Conservation (phyloP, 2,797 vertebrate genomes). For the Denticeps clupeoides region DNA sequence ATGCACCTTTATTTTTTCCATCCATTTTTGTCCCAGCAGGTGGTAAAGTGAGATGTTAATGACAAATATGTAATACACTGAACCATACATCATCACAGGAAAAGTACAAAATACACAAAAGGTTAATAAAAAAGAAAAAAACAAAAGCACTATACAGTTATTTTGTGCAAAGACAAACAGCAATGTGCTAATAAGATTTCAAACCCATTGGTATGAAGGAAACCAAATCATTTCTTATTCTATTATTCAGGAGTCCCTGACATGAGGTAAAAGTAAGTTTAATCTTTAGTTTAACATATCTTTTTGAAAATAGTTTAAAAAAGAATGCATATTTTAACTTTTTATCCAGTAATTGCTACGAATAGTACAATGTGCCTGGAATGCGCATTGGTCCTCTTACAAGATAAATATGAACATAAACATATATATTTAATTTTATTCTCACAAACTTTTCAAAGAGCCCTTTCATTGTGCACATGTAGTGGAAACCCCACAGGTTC, state of each 20-base stretch:
- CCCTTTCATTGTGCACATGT: slow-evolving; percentile 73
- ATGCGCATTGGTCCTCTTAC: slow-evolving; percentile 64
- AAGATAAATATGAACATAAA: slow-evolving; percentile 55
- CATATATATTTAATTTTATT: slow-evolving; percentile 31
- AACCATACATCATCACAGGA: slow-evolving; percentile 66
- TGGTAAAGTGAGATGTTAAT: slow-evolving; percentile 61
- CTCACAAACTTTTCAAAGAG: slow-evolving; percentile 66
- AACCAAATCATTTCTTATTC: slow-evolving; percentile 54
- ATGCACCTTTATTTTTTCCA: slow-evolving; percentile 40
- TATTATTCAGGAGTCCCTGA: slow-evolving; percentile 64
- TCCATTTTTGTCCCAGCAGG: slow-evolving; percentile 56
- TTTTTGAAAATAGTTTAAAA: slow-evolving; percentile 59
- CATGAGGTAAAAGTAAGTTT: slow-evolving; percentile 74
- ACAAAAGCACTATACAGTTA: slow-evolving; percentile 64
- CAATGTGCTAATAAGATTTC: slow-evolving; percentile 73
- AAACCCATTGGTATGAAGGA: slow-evolving; percentile 61
- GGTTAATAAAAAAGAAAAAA: slow-evolving; percentile 57
- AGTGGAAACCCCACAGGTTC: slow-evolving; percentile 63
- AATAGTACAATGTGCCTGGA: slow-evolving; percentile 69
- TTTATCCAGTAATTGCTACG: slow-evolving; percentile 70
- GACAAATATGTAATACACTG: slow-evolving; percentile 68
- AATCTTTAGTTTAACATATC: slow-evolving; percentile 61
- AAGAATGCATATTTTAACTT: slow-evolving; percentile 74
- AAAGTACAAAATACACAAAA: slow-evolving; percentile 74
- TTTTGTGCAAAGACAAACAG: slow-evolving; percentile 75